These are phyloP conservation scores for Parazoanthus darwini DNA, from an alignment of 92 coral and sea anemone species.

Conservation along the genomic window DNA sequence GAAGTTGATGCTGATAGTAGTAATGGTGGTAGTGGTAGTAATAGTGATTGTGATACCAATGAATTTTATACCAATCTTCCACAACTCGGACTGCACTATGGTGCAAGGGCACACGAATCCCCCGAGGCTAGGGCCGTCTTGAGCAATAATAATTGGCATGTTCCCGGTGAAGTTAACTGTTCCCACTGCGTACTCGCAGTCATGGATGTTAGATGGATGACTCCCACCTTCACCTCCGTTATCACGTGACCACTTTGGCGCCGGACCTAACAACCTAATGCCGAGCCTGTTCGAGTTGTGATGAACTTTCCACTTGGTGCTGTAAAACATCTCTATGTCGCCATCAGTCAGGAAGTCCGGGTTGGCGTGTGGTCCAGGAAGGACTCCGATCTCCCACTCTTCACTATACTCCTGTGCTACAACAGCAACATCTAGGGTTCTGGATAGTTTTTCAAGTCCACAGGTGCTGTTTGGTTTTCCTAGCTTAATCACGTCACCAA, in stretches of 20 bases:
- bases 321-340: slow-evolving; percentile 64
- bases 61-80: slow-evolving; percentile 54
- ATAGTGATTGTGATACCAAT: no score
- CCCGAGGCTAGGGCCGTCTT: slow-evolving; percentile 74
- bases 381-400: slow-evolving; percentile 61
- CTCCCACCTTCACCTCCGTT: slow-evolving; percentile 78
- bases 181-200: slow-evolving; percentile 67
- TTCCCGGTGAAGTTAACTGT: slow-evolving; percentile 69
- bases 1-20: no score
- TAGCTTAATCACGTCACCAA: slow-evolving; percentile 48
- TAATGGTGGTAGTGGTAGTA: no score
- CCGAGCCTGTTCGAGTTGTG: slow-evolving; percentile 72
- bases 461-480: slow-evolving; percentile 17
- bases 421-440: slow-evolving; percentile 24
- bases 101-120: slow-evolving; percentile 78
- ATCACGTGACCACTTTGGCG: slow-evolving; percentile 60
- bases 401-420: slow-evolving; percentile 43
- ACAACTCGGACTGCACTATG: slow-evolving; percentile 64
- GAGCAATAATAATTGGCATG: slow-evolving; percentile 73
- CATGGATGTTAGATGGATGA: slow-evolving; percentile 76
- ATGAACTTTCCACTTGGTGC: slow-evolving; percentile 66
- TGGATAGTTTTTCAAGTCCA: neutral
- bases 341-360: slow-evolving; percentile 63
- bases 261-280: slow-evolving; percentile 62
- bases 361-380: slow-evolving; percentile 76